phyloP scores from a whole-genome alignment of 2,113 vertebrate genomes.

The Anolis sagrei region DNA sequence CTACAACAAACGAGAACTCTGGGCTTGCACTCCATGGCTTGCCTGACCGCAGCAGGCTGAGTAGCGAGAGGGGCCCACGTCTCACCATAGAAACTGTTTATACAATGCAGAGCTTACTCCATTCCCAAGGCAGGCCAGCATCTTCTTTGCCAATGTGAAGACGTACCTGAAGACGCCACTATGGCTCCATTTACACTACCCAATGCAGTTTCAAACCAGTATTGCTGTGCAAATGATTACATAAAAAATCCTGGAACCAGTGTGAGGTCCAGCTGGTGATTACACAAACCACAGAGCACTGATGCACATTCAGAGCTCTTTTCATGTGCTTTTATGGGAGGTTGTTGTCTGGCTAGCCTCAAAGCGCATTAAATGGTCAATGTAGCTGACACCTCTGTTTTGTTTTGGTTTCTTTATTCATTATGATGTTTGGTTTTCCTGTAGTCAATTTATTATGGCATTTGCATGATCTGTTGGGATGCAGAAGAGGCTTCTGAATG shows the following conservation, averaged over 20 bases:
- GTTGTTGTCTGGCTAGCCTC: no score
- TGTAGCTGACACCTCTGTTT: background rate
- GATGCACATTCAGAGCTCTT: no score
- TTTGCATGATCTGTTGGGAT: background rate
- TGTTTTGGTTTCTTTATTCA: background rate
- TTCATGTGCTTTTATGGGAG: no score
- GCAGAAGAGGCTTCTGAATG: background rate
- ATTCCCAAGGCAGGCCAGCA: background rate
- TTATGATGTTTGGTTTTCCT: background rate
- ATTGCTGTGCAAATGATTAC: no score
- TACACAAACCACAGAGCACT: no score
- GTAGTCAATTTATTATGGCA: background rate
- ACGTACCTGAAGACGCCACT: background rate
- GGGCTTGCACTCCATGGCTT: conserved; percentile 45
- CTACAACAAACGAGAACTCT: conserved; percentile 59
- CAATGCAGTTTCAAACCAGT: no score
- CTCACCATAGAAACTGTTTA: background rate
- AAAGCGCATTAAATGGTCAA: no score
- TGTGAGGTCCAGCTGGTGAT: no score
- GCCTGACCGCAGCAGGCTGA: conserved; percentile 45
- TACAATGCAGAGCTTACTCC: conserved; percentile 19
- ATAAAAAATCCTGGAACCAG: no score
- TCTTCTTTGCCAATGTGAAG: conserved; percentile 29
- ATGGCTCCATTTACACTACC: no score
- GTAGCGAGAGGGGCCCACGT: conserved; percentile 42